Conservation (phyloP, 2,797 vertebrate genomes). For the Cyclopterus lumpus region DNA sequence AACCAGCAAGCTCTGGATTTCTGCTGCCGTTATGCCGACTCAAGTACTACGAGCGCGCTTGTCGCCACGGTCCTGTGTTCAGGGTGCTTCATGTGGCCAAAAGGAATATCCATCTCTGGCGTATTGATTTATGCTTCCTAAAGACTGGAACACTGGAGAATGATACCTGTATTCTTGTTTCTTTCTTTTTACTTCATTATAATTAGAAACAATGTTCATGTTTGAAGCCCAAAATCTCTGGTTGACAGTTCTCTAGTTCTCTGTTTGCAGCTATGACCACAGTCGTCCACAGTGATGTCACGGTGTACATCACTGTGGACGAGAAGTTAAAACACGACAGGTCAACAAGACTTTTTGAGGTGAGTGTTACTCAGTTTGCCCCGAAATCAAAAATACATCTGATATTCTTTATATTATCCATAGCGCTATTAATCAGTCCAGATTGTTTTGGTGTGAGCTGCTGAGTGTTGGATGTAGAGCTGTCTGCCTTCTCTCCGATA, state of each 20-base stretch:
- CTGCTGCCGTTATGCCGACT: background rate
- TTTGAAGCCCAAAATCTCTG: background rate
- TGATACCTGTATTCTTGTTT: background rate
- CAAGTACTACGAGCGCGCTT: background rate
- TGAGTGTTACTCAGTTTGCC: too few relatives aligned
- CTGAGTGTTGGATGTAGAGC: too few relatives aligned
- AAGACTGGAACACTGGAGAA: background rate
- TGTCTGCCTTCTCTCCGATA: background rate
- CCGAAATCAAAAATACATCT: too few relatives aligned
- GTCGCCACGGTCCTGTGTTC: background rate
- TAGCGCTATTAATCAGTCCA: background rate
- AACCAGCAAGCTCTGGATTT: conserved; percentile 10
- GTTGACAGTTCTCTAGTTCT: background rate
- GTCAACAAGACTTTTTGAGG: too few relatives aligned
- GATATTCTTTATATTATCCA: too few relatives aligned
- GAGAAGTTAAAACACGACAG: too few relatives aligned
- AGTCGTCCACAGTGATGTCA: background rate
- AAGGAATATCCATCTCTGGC: background rate
- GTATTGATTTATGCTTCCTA: background rate
- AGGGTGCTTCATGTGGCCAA: background rate
- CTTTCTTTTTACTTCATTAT: background rate
- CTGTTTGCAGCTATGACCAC: background rate
- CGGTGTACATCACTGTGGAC: background rate
- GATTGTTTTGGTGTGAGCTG: background rate
- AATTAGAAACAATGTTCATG: background rate